A percentile compares a stretch with the other conserved stretches of the same genome.
phyloP scores from a whole-genome alignment of 2,888 invertebrate species.

The Stenolophus ochropezus region DNA sequence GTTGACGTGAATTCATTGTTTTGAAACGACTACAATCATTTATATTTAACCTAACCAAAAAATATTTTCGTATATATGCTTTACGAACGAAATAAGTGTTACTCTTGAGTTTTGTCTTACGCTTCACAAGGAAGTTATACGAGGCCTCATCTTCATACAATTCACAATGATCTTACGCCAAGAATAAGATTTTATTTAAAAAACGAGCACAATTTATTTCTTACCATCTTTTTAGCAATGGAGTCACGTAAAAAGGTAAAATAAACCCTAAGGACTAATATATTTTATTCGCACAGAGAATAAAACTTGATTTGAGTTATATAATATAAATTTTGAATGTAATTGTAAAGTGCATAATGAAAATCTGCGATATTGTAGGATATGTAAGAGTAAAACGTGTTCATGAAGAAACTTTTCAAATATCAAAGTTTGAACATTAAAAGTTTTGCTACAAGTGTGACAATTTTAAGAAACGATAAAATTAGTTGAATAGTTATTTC shows the following conservation, averaged over 20 bases:
- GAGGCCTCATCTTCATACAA: background rate
- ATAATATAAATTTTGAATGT: conserved; percentile 2
- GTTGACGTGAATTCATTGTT: too few species aligned
- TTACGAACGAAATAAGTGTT: too few species aligned
- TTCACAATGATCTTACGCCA: background rate
- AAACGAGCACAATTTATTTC: conserved; percentile 7
- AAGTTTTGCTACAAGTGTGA: background rate
- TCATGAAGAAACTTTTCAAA: background rate
- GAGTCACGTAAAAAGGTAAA: conserved; percentile 31
- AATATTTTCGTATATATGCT: too few species aligned
- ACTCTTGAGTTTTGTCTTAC: background rate
- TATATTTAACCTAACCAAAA: too few species aligned
- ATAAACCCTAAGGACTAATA: conserved; percentile 16
- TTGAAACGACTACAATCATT: too few species aligned
- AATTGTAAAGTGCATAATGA: background rate
- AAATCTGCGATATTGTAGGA: background rate
- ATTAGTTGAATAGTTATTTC: background rate
- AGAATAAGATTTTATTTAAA: conserved; percentile 22
- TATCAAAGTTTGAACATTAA: background rate
- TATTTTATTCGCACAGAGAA: conserved; percentile 7
- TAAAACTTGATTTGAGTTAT: conserved; percentile 6
- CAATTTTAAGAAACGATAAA: background rate
- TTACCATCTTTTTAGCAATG: background rate
- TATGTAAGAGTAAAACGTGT: conserved; percentile 1
- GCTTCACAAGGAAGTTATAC: background rate